These are phyloP conservation scores for Andrena flavipes DNA, from an alignment of 2,888 invertebrate genomes.

Conservation along the genomic window DNA sequence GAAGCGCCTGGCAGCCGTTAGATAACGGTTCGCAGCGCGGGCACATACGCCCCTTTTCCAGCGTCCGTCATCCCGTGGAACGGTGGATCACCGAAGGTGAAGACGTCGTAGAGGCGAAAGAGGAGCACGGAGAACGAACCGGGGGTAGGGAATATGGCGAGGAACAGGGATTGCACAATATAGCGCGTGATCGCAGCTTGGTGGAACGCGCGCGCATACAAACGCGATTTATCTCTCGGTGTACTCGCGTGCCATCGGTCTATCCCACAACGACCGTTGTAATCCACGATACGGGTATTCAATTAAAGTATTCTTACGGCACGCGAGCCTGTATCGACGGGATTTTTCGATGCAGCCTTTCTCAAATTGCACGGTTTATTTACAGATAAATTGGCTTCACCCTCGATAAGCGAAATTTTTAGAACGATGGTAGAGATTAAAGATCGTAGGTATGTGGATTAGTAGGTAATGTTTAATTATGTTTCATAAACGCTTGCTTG, in stretches of 20 bases:
- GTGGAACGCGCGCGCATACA: conserved; percentile 54
- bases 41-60: conserved; percentile 19
- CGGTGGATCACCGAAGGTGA: conserved; percentile 13
- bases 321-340: conserved; percentile 6
- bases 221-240: conserved; percentile 35
- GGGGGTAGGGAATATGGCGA: conserved; percentile 17
- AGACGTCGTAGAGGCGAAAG: conserved; percentile 10
- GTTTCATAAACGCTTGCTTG: too few species aligned
- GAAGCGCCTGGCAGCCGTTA: conserved; percentile 35
- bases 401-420: neutral
- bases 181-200: conserved; percentile 64
- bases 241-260: conserved; percentile 16
- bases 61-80: conserved; percentile 39
- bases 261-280: conserved; percentile 24
- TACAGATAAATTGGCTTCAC: neutral
- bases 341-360: neutral
- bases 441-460: too few species aligned
- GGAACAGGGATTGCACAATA: conserved; percentile 65
- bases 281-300: conserved; percentile 35
- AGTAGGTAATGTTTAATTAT: too few species aligned
- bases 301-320: conserved; percentile 32
- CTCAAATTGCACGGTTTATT: neutral
- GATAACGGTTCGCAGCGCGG: conserved; percentile 38
- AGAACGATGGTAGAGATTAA: too few species aligned
- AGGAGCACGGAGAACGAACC: conserved; percentile 1